Conservation (phyloP, 2,113 vertebrate genomes). For the Corydoras maculifer region DNA sequence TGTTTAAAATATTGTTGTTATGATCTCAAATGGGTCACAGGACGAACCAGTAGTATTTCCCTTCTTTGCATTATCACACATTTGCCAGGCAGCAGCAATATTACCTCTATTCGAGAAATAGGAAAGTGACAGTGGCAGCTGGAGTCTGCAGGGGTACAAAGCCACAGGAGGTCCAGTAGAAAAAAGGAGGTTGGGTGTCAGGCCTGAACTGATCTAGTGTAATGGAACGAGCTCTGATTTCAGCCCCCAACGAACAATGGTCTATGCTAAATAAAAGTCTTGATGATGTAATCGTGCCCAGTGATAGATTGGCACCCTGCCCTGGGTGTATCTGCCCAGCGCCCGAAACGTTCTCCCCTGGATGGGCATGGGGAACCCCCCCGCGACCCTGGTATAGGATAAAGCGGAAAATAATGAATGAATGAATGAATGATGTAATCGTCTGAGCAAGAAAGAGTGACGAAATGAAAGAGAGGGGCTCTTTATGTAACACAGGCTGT, state of each 20-base stretch:
- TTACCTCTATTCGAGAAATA: neutral
- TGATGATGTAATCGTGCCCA: constrained; percentile 53
- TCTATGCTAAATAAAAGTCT: constrained; percentile 41
- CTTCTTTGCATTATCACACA: constrained; percentile 17
- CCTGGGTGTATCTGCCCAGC: too few relatives aligned
- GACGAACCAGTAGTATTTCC: neutral
- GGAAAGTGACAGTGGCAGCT: constrained; percentile 28
- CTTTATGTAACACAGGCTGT: constrained; percentile 36
- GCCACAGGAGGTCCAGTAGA: neutral
- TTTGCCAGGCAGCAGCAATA: constrained; percentile 25
- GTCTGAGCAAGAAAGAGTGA: neutral
- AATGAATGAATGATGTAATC: constrained; percentile 50
- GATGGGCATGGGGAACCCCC: too few relatives aligned
- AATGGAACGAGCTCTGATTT: constrained; percentile 16
- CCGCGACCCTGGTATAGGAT: too few relatives aligned
- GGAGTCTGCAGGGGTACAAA: neutral
- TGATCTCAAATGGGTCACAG: neutral
- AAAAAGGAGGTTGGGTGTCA: constrained; percentile 10
- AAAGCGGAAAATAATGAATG: too few relatives aligned
- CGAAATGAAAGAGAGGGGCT: neutral
- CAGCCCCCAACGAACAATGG: constrained; percentile 34
- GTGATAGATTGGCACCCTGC: too few relatives aligned
- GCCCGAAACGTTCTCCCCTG: too few relatives aligned
- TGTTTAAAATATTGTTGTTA: too few relatives aligned
- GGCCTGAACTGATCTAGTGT: constrained; percentile 5